Evolutionary conservation across 2,113 vertebrate species (phyloP), one percentile per base, ranked within the genome.

Genomic region (Nothobranchius kuhntae): DNA sequence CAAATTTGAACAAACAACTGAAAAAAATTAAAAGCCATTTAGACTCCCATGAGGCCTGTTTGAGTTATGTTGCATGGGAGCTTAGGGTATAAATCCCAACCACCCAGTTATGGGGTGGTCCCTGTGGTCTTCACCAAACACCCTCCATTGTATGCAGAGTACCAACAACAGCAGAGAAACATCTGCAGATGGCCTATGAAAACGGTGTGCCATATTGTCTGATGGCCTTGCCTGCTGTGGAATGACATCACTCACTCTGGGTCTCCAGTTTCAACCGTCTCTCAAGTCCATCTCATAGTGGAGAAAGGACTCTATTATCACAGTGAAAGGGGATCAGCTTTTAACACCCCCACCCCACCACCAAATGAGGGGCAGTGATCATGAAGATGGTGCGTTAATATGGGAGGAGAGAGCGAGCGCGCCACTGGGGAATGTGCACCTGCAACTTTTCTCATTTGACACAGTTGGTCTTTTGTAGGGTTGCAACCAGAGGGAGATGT

Each of bases 361-460:
- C 68, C 63, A 81, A 83, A 88, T 74, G 78, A 86, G 82, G 75
- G 78, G 59, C 81, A 81, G 73, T 61, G 71, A 77, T 87, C 76
- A 73, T 12, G 17, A 68, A 77, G 70, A 53, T 53, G 51, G 64
- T 8, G 48, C 46, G 48, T 38, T 46, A 52, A 45, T 50, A n/a
- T 50, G 68, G 61, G 66, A 66, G 63, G 66, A 30, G 15, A 57
- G 57, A 63, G 72, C 68, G 77, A 76, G 80, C 59, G 62, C 42
- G 68, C 69, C 72, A 35, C 72, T 71, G 61, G 84, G 88, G 88
- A 89, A 89, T 88, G 87, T 79, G 89, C 89, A 92, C 90, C 89
- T 91, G 89, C 85, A 87, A 81, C 85, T 83, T 83, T 81, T 90
- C 85, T 87, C 76, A 80, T 85, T 86, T 82, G 89, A 87, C 85